Conservation (phyloP, 2,888 invertebrate genomes). For the Lysandra bellargus region DNA sequence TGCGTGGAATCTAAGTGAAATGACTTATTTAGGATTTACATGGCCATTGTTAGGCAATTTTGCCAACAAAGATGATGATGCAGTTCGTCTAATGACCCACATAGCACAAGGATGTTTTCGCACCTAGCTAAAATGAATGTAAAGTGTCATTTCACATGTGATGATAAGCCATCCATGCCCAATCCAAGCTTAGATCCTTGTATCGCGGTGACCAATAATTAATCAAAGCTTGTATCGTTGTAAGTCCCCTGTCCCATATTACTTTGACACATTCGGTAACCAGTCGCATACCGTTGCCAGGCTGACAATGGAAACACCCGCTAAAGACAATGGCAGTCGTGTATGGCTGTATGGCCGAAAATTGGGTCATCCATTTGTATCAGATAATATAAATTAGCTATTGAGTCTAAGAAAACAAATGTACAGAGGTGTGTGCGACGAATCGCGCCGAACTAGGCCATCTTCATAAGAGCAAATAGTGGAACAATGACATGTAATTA, state of each 20-base stretch:
- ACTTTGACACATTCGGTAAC: not conserved
- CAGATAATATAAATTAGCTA: constrained; percentile 74
- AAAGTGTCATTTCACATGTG: too few species aligned
- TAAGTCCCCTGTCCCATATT: too few species aligned
- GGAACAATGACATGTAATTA: constrained; percentile 47
- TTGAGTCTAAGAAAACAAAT: constrained; percentile 60
- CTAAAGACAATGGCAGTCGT: constrained; percentile 58
- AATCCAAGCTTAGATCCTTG: too few species aligned
- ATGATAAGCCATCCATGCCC: too few species aligned
- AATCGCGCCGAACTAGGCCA: constrained; percentile 65
- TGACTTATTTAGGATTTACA: not conserved
- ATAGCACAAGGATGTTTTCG: too few species aligned
- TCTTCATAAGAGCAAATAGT: constrained; percentile 61
- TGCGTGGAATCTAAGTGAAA: not conserved
- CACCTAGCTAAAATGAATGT: too few species aligned
- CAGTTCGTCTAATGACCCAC: not conserved
- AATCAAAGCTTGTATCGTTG: too few species aligned
- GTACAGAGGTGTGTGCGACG: constrained; percentile 72
- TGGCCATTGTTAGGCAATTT: not conserved
- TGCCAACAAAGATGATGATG: not conserved
- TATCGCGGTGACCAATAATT: too few species aligned
- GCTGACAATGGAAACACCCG: not conserved
- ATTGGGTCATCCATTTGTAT: constrained; percentile 73
- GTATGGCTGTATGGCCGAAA: constrained; percentile 62
- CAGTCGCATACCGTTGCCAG: not conserved